Percentiles rank a stretch among this genome's conserved stretches.
phyloP scores from a whole-genome alignment of 2,113 vertebrate genomes.

The Hydrolagus affinis region DNA sequence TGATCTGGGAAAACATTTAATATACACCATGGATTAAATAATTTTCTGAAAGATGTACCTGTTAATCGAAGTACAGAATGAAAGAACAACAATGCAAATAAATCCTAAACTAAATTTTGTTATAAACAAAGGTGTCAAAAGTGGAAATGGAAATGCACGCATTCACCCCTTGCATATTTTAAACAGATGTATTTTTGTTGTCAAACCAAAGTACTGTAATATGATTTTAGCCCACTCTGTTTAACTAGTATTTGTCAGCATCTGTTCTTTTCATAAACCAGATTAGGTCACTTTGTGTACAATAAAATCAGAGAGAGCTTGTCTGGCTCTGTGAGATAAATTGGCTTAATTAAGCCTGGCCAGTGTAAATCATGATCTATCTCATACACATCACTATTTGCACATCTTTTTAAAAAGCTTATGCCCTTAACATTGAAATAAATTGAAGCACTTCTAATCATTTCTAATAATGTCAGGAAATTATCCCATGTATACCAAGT shows the following conservation, averaged over 20 bases:
- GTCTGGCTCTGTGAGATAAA: conserved; percentile 23
- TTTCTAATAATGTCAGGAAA: conserved; percentile 8
- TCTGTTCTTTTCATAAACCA: background rate
- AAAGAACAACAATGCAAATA: background rate
- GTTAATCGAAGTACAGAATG: background rate
- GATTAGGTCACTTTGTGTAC: background rate
- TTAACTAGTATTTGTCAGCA: background rate
- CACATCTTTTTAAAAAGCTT: background rate
- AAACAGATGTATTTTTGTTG: background rate
- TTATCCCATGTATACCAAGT: background rate
- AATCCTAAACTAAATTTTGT: background rate
- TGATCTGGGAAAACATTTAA: background rate
- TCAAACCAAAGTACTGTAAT: background rate
- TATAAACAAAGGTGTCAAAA: background rate
- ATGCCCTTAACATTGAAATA: background rate
- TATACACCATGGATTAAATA: background rate
- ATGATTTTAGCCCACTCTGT: background rate
- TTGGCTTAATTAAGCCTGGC: conserved; percentile 15
- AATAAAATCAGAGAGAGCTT: conserved; percentile 21
- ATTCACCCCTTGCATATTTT: background rate
- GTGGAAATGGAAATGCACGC: background rate
- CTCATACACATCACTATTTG: conserved; percentile 1
- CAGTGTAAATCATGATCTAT: conserved; percentile 10
- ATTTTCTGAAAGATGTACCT: background rate
- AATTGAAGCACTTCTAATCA: conserved; percentile 20